These are phyloP conservation scores for Microtus richardsoni DNA, from an alignment of 2,113 vertebrate species.

Conservation along the genomic window DNA sequence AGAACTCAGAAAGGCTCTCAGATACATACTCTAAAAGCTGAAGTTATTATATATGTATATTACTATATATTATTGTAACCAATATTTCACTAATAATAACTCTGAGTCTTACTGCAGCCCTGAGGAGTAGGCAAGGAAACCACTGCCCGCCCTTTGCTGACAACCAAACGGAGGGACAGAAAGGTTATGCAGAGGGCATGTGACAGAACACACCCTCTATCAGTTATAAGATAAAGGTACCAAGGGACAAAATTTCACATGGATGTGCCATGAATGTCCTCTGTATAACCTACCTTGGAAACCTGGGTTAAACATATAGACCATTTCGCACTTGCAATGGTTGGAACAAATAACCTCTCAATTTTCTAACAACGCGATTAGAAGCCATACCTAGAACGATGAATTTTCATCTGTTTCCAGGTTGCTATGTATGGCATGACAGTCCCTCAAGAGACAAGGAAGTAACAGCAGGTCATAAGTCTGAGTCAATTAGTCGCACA, in stretches of 20 bases:
- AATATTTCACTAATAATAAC: background rate
- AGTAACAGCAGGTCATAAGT: background rate
- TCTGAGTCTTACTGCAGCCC: background rate
- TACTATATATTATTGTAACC: background rate
- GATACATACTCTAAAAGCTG: background rate
- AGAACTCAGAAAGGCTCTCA: background rate
- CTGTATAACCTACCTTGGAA: background rate
- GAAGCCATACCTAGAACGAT: background rate
- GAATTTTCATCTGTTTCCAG: background rate
- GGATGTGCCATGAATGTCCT: background rate
- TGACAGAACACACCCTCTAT: background rate
- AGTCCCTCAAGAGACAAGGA: background rate
- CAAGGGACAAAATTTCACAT: background rate
- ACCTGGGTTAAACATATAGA: background rate
- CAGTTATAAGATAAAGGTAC: background rate
- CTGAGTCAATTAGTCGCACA: background rate
- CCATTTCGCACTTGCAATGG: background rate
- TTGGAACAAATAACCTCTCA: background rate
- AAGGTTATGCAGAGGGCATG: background rate
- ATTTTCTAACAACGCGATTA: background rate
- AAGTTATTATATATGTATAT: background rate
- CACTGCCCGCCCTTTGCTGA: background rate
- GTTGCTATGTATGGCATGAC: background rate
- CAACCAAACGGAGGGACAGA: background rate
- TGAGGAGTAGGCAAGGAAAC: conserved; percentile 3